These are phyloP conservation scores for Tipula lateralis DNA, from an alignment of 2,888 invertebrate species.

Conservation along the genomic window DNA sequence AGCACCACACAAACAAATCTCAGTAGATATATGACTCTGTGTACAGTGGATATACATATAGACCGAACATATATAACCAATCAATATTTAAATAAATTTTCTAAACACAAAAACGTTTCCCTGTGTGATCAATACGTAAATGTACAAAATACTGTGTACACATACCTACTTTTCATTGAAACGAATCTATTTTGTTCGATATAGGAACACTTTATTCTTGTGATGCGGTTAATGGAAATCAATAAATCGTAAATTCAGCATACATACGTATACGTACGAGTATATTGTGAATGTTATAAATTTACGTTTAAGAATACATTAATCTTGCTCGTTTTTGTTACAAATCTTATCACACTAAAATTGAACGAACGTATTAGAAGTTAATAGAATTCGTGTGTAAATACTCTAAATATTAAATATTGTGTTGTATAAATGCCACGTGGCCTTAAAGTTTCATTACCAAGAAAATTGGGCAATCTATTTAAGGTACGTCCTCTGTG, in stretches of 20 bases:
- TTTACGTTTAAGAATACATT: constrained; percentile 24
- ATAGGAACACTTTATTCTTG: background rate
- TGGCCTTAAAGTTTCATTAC: too few relatives aligned
- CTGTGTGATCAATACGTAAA: background rate
- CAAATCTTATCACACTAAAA: background rate
- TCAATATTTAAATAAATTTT: background rate
- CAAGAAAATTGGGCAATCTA: too few relatives aligned
- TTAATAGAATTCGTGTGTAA: constrained; percentile 24
- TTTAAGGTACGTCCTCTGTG: too few relatives aligned
- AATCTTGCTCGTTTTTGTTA: background rate
- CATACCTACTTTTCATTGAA: background rate
- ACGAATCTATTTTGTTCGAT: background rate
- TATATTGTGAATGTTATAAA: constrained; percentile 12
- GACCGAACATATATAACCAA: background rate
- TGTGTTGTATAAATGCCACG: too few relatives aligned
- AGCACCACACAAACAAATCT: background rate
- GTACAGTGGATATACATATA: background rate
- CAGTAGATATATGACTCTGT: background rate
- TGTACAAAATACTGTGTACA: background rate
- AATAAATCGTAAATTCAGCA: background rate
- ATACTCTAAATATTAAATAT: background rate
- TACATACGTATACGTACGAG: background rate
- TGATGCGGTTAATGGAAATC: constrained; percentile 11
- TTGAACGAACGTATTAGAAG: background rate
- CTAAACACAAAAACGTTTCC: background rate